phyloP scores from a whole-genome alignment of 2,797 vertebrate species.

The Aythya fuligula region DNA sequence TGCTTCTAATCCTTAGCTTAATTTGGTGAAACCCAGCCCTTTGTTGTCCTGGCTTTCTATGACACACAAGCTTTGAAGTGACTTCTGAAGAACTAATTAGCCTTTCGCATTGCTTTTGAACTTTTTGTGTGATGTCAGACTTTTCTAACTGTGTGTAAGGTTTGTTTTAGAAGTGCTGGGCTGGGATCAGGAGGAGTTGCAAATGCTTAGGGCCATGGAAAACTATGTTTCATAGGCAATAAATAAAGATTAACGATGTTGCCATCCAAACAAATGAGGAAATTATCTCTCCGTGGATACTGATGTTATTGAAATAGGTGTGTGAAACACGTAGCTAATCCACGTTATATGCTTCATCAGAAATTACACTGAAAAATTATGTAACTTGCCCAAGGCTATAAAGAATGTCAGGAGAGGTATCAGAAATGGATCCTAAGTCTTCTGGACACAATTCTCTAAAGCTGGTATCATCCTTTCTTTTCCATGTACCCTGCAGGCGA shows the following conservation, averaged over 20 bases:
- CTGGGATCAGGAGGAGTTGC: neutral
- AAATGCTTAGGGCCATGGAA: neutral
- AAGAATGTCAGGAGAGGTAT: neutral
- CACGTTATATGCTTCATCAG: neutral
- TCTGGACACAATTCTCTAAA: neutral
- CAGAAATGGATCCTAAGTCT: neutral
- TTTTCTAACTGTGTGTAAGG: neutral
- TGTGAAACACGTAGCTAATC: neutral
- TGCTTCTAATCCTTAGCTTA: neutral
- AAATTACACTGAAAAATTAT: neutral
- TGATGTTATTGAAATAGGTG: neutral
- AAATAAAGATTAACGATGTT: neutral
- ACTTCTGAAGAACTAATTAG: neutral
- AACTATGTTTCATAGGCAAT: neutral
- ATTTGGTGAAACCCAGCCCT: neutral
- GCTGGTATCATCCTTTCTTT: neutral
- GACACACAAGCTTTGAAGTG: neutral
- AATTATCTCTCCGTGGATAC: neutral
- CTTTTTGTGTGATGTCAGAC: neutral
- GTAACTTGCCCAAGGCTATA: neutral
- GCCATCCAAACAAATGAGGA: neutral
- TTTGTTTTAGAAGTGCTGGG: neutral
- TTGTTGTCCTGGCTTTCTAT: neutral
- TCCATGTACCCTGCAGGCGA: accelerated
- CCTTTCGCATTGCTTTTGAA: neutral